Conservation (phyloP, 2,888 invertebrate genomes). For the Lasioglossum morio region DNA sequence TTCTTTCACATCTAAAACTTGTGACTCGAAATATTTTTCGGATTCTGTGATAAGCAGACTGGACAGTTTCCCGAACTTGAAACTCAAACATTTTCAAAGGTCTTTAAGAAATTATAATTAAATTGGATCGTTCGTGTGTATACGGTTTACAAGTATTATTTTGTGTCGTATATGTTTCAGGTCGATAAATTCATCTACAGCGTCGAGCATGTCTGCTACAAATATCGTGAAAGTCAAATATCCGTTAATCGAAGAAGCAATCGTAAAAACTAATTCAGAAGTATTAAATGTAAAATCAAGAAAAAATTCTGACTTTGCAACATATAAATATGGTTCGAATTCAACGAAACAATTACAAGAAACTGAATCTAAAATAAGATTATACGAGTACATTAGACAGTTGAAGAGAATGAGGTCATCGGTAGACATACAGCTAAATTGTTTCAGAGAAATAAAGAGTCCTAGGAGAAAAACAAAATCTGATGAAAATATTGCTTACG, state of each 20-base stretch:
- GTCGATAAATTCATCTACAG: constrained; percentile 19
- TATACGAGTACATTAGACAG: not conserved
- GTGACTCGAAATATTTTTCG: constrained; percentile 37
- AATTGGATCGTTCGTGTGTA: not conserved
- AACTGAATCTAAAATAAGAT: constrained; percentile 7
- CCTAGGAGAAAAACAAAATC: constrained; percentile 22
- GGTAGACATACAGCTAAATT: constrained; percentile 14
- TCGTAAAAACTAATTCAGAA: not conserved
- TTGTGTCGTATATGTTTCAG: constrained; percentile 21
- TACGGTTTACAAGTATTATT: not conserved
- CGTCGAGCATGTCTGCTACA: constrained; percentile 1
- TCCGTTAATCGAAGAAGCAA: not conserved
- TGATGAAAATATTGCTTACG: constrained; percentile 11
- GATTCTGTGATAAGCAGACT: constrained; percentile 14
- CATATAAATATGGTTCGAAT: not conserved
- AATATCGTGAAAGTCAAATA: not conserved
- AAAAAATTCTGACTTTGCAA: not conserved
- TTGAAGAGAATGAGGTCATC: constrained; percentile 20
- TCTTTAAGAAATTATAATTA: not conserved
- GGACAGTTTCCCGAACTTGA: not conserved
- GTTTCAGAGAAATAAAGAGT: constrained; percentile 11
- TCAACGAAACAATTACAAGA: not conserved
- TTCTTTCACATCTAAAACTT: constrained; percentile 17
- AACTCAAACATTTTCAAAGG: constrained; percentile 22
- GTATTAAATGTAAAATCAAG: not conserved